A percentile compares a stretch with the other conserved stretches of the same genome.
phyloP scores from a whole-genome alignment of 2,797 vertebrate species.

The Linurgus olivaceus region DNA sequence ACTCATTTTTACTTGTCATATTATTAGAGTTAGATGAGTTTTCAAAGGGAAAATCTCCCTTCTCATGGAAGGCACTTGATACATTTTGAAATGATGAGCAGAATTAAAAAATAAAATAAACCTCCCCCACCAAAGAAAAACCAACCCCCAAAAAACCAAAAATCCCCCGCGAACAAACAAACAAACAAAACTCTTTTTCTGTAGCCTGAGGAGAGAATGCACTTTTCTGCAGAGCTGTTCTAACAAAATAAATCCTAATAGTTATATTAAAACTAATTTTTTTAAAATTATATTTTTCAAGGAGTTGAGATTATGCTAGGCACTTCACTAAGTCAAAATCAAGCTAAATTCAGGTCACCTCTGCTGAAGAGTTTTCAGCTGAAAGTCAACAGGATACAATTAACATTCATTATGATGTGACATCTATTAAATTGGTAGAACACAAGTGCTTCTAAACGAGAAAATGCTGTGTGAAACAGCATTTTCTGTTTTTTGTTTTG shows the following conservation, averaged over 20 bases:
- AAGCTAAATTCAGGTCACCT: slow-evolving; percentile 5
- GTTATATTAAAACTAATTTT: not conserved
- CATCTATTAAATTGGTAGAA: not conserved
- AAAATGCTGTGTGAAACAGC: not conserved
- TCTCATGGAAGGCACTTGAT: not conserved
- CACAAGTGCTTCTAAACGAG: not conserved
- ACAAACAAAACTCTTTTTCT: not conserved
- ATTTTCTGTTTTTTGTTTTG: not conserved
- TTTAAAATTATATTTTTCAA: not conserved
- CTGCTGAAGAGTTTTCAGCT: slow-evolving; percentile 14
- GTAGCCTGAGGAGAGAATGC: not conserved
- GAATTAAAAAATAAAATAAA: not conserved
- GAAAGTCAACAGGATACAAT: slow-evolving; percentile 10
- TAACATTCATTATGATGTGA: not conserved
- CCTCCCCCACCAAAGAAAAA: not conserved
- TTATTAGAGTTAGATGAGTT: not conserved
- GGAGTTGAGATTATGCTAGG: not conserved
- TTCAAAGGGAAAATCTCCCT: not conserved
- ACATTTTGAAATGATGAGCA: not conserved
- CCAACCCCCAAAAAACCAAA: not conserved
- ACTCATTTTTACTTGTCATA: not conserved
- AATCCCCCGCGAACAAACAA: not conserved
- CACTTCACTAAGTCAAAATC: not conserved
- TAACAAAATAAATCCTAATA: not conserved
- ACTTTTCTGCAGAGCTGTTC: not conserved